phyloP scores from a whole-genome alignment of 2,797 vertebrate genomes.

The Orientallactaga sibirica region DNA sequence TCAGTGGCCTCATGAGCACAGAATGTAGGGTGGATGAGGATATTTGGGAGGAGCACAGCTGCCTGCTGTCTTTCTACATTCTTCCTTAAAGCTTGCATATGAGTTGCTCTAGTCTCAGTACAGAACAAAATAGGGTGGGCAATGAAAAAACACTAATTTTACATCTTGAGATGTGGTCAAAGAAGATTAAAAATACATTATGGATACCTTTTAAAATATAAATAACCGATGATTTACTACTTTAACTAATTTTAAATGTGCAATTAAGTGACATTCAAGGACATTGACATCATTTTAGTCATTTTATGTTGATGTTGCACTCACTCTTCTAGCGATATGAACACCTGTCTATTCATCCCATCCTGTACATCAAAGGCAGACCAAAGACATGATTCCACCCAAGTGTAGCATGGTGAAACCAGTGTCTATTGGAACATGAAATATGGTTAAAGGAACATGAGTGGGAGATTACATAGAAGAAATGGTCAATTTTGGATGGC shows the following conservation, averaged over 20 bases:
- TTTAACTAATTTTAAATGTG: not conserved
- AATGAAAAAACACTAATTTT: not conserved
- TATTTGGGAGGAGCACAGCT: not conserved
- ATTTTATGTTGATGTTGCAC: not conserved
- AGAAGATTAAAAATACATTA: too few relatives aligned
- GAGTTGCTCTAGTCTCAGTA: not conserved
- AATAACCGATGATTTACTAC: not conserved
- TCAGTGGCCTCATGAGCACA: not conserved
- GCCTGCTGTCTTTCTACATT: not conserved
- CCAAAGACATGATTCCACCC: not conserved
- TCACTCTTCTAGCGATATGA: not conserved
- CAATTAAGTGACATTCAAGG: not conserved
- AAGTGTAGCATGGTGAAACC: not conserved
- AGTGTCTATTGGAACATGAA: not conserved
- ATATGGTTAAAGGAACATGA: too few relatives aligned
- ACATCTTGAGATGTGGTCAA: too few relatives aligned
- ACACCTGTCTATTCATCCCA: not conserved
- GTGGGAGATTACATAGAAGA: not conserved
- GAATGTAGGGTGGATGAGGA: not conserved
- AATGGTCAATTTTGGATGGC: not conserved
- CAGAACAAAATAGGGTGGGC: not conserved
- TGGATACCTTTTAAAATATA: not conserved
- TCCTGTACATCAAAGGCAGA: not conserved
- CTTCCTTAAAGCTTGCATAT: not conserved
- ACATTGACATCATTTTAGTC: too few relatives aligned